These are phyloP conservation scores for Zelleria hepariella DNA, from an alignment of 2,888 invertebrate genomes.

Conservation along the genomic window DNA sequence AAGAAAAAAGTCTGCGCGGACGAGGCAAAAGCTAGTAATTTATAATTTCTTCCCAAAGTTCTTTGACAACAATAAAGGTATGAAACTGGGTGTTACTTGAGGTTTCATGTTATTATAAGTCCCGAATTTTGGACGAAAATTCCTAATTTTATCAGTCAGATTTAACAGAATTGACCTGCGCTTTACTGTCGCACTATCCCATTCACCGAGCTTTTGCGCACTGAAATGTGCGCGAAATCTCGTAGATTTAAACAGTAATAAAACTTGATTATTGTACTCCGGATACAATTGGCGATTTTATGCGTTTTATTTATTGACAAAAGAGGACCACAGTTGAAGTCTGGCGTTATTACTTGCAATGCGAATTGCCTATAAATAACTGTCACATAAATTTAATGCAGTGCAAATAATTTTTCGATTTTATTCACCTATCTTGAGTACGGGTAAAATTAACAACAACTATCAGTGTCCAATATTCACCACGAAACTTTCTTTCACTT, in stretches of 20 bases:
- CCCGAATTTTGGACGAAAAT: background rate
- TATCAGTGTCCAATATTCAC: no score
- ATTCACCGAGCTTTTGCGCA: background rate
- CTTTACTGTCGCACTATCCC: background rate
- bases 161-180: background rate
- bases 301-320: background rate
- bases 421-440: no score
- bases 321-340: background rate
- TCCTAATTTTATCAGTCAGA: no score
- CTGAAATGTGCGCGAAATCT: background rate
- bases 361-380: background rate
- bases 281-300: background rate
- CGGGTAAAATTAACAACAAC: no score
- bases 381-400: background rate
- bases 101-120: background rate
- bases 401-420: background rate
- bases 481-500: no score
- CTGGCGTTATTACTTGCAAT: background rate
- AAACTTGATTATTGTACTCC: background rate
- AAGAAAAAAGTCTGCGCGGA: no score
- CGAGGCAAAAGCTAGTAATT: no score
- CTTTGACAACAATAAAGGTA: no score
- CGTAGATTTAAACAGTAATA: background rate
- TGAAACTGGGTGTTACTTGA: no score
- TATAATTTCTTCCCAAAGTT: no score